Evolutionary conservation across 1,140 invertebrate genomes (phyloP).

Genomic region (Mylabris phalerata): DNA sequence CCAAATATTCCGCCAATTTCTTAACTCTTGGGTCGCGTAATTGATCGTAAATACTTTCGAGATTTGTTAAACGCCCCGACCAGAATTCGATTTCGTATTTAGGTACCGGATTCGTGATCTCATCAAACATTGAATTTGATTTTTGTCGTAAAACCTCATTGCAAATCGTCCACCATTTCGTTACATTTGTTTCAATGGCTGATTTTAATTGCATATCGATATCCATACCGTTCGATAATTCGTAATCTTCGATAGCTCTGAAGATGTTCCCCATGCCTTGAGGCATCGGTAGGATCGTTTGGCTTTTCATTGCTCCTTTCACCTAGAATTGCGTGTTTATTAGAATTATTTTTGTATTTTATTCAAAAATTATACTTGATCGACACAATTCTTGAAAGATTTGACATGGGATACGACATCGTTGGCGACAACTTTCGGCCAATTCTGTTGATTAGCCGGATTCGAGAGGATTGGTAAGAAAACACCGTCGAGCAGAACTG

Average conservation of each 20-base stretch:
- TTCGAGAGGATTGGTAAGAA: slow-evolving; percentile 67
- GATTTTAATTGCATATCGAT: slow-evolving; percentile 63
- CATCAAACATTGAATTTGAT: slow-evolving; percentile 50
- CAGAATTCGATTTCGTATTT: slow-evolving; percentile 66
- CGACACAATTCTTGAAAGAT: slow-evolving; percentile 64
- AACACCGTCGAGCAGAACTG: slow-evolving; percentile 67
- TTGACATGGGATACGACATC: slow-evolving; percentile 71
- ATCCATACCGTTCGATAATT: slow-evolving; percentile 48
- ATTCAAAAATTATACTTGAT: slow-evolving; percentile 49
- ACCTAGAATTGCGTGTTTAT: slow-evolving; percentile 38
- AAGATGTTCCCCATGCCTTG: slow-evolving; percentile 64
- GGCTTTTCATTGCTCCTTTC: slow-evolving; percentile 50
- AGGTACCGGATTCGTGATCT: slow-evolving; percentile 55
- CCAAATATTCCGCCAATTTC: slow-evolving; percentile 63
- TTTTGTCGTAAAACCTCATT: slow-evolving; percentile 70
- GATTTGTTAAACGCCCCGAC: slow-evolving; percentile 57
- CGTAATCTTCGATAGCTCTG: slow-evolving; percentile 48
- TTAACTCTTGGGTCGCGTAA: slow-evolving; percentile 67
- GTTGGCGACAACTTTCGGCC: slow-evolving; percentile 67
- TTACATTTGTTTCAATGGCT: slow-evolving; percentile 54
- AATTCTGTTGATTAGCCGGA: slow-evolving; percentile 60
- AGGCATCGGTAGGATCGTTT: slow-evolving; percentile 67
- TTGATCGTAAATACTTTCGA: slow-evolving; percentile 81
- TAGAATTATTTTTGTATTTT: neutral
- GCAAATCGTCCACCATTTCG: slow-evolving; percentile 74